Evolutionary conservation across 2,888 invertebrate species (phyloP).

Genomic region (Sarcophaga rosellei): DNA sequence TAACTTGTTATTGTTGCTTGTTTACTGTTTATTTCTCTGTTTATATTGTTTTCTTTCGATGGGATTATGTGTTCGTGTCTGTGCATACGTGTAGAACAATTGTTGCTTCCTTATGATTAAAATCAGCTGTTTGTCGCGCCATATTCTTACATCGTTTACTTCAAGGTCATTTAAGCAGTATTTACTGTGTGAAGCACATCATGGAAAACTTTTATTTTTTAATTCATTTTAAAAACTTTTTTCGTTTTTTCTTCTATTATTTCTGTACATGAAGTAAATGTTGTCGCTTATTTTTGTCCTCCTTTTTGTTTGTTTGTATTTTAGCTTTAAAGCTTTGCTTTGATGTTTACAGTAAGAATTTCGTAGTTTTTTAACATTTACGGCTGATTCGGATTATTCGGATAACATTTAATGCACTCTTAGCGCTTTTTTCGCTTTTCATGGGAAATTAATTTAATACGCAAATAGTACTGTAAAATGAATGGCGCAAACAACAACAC

Average conservation of each 20-base stretch:
- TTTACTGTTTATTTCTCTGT: background rate
- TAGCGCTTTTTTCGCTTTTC: too few relatives aligned
- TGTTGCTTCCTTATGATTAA: slow-evolving; percentile 54
- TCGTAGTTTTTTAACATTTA: background rate
- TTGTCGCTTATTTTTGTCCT: background rate
- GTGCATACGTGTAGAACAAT: slow-evolving; percentile 37
- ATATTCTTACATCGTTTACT: background rate
- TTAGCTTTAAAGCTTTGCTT: slow-evolving; percentile 13
- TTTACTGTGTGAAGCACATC: background rate
- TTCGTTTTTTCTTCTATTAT: background rate
- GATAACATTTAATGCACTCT: too few relatives aligned
- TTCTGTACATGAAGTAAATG: background rate
- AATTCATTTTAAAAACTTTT: too few relatives aligned
- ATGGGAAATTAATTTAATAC: too few relatives aligned
- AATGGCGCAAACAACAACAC: too few relatives aligned
- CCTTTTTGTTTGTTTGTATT: background rate
- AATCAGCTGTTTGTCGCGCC: slow-evolving; percentile 57
- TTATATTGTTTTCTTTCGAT: background rate
- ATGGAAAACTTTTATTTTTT: slow-evolving; percentile 9
- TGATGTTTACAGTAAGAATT: background rate
- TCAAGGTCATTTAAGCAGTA: slow-evolving; percentile 55
- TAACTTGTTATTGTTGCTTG: slow-evolving; percentile 1
- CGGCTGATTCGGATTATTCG: background rate
- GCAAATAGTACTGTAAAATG: too few relatives aligned
- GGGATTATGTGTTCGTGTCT: background rate